Evolutionary conservation across 2,113 vertebrate species (phyloP).

Genomic region (Peromyscus californicus): DNA sequence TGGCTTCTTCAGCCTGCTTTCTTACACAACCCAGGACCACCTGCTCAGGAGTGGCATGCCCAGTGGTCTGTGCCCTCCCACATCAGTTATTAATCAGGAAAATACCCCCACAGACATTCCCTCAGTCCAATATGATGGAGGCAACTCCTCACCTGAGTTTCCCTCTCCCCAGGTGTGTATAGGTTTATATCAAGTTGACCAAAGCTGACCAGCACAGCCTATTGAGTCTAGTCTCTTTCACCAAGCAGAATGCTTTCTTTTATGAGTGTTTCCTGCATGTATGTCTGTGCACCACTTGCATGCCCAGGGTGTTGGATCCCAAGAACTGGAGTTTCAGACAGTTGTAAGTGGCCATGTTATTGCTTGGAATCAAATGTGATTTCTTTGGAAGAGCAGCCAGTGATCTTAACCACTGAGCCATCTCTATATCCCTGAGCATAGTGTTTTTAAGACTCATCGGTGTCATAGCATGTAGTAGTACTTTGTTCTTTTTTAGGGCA

Average conservation of each 20-base stretch:
- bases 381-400: neutral
- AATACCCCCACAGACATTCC: neutral
- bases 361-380: neutral
- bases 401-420: neutral
- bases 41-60: neutral
- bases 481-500: neutral
- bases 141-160: neutral
- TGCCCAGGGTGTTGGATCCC: neutral
- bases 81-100: neutral
- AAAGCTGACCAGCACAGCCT: neutral
- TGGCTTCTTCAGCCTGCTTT: neutral
- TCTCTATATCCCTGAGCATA: neutral
- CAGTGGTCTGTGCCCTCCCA: neutral
- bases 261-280: neutral
- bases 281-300: neutral
- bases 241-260: neutral
- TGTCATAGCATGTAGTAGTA: neutral
- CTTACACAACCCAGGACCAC: neutral
- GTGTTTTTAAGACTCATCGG: slow-evolving; percentile 17
- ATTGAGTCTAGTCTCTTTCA: neutral
- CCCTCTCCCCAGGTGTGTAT: neutral
- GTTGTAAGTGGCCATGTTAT: neutral
- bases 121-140: neutral
- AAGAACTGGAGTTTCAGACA: neutral
- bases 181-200: neutral